These are phyloP conservation scores for Schizotus pectinicornis DNA, from an alignment of 2,888 invertebrate genomes.

Conservation along the genomic window DNA sequence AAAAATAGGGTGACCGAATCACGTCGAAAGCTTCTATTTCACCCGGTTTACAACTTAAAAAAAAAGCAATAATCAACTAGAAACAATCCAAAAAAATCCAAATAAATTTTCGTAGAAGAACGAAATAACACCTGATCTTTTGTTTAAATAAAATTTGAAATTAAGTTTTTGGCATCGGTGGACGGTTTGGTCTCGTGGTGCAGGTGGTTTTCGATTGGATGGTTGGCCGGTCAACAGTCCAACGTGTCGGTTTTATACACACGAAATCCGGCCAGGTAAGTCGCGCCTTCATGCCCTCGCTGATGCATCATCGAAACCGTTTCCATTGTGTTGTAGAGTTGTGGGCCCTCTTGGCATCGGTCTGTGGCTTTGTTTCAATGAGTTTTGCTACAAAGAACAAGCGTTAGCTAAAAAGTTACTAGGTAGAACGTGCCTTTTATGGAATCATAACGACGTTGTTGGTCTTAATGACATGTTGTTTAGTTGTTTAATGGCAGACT, in stretches of 20 bases:
- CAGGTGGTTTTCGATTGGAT: constrained; percentile 17
- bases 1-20: background rate
- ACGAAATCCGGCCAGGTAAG: constrained; percentile 42
- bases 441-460: too few relatives aligned
- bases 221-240: constrained; percentile 39
- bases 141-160: background rate
- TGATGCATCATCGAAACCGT: constrained; percentile 8
- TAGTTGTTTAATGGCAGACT: too few relatives aligned
- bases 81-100: background rate
- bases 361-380: background rate
- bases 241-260: constrained; percentile 31
- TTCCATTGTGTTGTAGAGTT: constrained; percentile 13
- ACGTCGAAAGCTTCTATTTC: background rate
- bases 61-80: too few relatives aligned
- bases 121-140: background rate
- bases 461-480: too few relatives aligned
- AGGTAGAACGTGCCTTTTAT: too few relatives aligned
- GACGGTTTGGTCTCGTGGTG: constrained; percentile 4
- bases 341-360: constrained; percentile 6
- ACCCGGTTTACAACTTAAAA: too few relatives aligned
- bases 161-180: background rate
- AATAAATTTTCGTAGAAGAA: background rate
- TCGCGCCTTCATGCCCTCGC: constrained; percentile 20
- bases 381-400: too few relatives aligned
- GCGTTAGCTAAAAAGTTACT: too few relatives aligned